phyloP scores from a whole-genome alignment of 30 jellyfish, hydroid and myxozoan genomes.

The Cassiopea andromeda region DNA sequence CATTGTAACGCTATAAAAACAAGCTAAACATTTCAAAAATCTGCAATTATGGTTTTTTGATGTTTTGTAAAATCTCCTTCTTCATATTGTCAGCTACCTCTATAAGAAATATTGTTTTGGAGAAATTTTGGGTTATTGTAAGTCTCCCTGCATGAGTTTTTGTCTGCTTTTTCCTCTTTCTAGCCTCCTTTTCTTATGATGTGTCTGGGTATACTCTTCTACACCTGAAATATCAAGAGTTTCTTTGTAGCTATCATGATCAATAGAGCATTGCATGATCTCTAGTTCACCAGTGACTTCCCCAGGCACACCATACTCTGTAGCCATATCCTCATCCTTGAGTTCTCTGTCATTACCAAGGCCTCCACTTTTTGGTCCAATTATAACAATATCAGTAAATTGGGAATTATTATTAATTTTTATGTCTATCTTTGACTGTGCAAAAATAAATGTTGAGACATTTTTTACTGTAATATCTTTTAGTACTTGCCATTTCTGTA shows the following conservation, averaged over 20 bases:
- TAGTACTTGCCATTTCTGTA: not conserved
- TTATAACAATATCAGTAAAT: not conserved
- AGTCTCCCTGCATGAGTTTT: not conserved
- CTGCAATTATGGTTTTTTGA: not conserved
- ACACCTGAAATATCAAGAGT: not conserved
- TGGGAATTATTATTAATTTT: not conserved
- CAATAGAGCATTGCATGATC: not conserved
- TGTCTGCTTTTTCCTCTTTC: not conserved
- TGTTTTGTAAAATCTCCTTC: not conserved
- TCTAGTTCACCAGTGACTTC: not conserved
- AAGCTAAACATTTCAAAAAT: not conserved
- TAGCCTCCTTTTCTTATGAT: not conserved
- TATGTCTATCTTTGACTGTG: not conserved
- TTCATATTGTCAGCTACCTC: not conserved
- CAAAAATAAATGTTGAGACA: not conserved
- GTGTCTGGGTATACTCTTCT: not conserved
- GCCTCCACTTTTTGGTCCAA: not conserved
- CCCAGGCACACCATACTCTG: not conserved
- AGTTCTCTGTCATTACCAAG: not conserved
- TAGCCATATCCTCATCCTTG: not conserved
- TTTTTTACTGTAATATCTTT: not conserved
- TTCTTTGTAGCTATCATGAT: not conserved
- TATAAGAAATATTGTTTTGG: not conserved
- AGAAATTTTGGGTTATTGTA: not conserved
- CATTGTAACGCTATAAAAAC: not conserved